Evolutionary conservation across 2,113 vertebrate genomes (phyloP), one percentile per base, ranked within the genome.

Genomic region (Cyprinodon brontotheroides): DNA sequence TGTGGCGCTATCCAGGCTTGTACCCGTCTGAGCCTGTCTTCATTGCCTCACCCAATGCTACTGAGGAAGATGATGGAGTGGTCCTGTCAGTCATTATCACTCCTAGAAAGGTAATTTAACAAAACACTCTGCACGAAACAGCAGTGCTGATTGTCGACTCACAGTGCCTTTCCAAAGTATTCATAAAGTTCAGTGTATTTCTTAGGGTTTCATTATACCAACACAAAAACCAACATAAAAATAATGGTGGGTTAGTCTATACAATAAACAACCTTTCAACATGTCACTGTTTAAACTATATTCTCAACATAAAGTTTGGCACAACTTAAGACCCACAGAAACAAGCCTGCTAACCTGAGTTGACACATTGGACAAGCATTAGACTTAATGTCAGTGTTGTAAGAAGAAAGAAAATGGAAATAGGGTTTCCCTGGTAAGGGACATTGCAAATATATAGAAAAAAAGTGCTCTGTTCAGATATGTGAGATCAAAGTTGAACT

Each of bases 1-100:
- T 95, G 61, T 99, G 97, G 97, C 92, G 93, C 86, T 93, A 97
- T 89, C 92, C 96, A 7, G 95, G 95, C 53, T 94, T 92, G 90
- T 99, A 94, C 92, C 97, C 96, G 0, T 98, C 97, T 72, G 97
- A 98, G 87, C 97, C 97, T 1, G 90, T 98, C 92, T 98, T 97
- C 93, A 96, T 98, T 81, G 95, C 96, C 61, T 90, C 91, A 57
- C 97, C 97, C 11, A 43, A 90, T 11, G 91, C 95, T 57, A 89
- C 1, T 0, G 94, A 95, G 74, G 97, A 99, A 90, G 97, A 99
- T 79, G 93, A 93, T 41, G 97, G 97, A 36, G 94, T 98, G 77
- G 94, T 98, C 80, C 78, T 99, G 90, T 98, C 97, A 73, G 96
- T 96, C 65, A 93, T 97, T 83, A 89, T 98, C 84, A 97, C 96